Evolutionary conservation across 1,140 invertebrate genomes (phyloP).

Genomic region (Colletes latitarsis): DNA sequence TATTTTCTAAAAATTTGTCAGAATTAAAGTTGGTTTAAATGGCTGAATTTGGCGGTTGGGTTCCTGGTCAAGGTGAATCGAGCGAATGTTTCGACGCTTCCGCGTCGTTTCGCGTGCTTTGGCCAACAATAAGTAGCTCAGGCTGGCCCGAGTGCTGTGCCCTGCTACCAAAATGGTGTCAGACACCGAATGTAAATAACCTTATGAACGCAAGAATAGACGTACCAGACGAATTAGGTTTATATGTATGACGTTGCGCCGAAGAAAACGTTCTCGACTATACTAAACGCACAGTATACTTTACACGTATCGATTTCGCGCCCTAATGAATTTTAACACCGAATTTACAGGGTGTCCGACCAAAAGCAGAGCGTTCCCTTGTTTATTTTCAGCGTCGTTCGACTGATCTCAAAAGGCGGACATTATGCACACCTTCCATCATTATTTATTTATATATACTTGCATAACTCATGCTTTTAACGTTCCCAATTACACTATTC

Average conservation of each 20-base stretch:
- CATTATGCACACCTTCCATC: too few species aligned
- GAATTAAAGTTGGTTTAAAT: too few species aligned
- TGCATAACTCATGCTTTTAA: too few species aligned
- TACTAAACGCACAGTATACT: slow-evolving; percentile 12
- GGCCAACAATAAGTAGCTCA: slow-evolving; percentile 40
- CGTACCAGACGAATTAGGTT: slow-evolving; percentile 60
- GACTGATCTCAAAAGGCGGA: too few species aligned
- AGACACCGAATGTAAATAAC: slow-evolving; percentile 66
- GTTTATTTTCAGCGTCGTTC: too few species aligned
- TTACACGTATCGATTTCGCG: neutral
- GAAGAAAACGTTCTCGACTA: slow-evolving; percentile 38
- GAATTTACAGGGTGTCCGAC: too few species aligned
- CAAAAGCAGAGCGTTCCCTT: too few species aligned
- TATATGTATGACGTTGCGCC: slow-evolving; percentile 49
- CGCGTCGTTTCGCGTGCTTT: slow-evolving; percentile 21
- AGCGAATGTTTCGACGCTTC: neutral
- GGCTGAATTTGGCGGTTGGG: too few species aligned
- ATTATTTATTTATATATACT: too few species aligned
- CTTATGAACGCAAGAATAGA: slow-evolving; percentile 69
- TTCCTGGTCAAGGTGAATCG: slow-evolving; percentile 9
- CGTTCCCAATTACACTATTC: too few species aligned
- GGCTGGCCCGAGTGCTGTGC: slow-evolving; percentile 42
- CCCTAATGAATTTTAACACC: neutral
- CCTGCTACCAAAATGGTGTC: slow-evolving; percentile 64
- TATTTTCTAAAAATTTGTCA: too few species aligned